phyloP scores from a whole-genome alignment of 2,888 invertebrate species.

The Napeogenes inachia region DNA sequence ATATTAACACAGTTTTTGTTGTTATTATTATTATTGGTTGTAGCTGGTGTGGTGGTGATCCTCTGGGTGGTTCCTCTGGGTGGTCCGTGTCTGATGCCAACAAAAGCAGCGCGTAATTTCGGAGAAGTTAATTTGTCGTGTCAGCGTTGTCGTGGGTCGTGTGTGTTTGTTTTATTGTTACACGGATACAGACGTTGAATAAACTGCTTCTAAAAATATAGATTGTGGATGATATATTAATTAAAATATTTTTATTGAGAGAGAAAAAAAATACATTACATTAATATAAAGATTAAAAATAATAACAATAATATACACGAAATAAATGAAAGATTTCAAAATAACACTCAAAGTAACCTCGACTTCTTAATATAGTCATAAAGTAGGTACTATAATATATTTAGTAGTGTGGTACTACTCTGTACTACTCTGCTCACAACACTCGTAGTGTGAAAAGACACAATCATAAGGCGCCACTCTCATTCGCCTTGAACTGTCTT shows the following conservation, averaged over 20 bases:
- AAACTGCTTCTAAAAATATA: not conserved
- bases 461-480: conserved; percentile 32
- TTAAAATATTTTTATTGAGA: not conserved
- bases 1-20: too few relatives aligned
- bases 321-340: too few relatives aligned
- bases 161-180: conserved; percentile 15
- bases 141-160: conserved; percentile 9
- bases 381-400: too few relatives aligned
- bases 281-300: not conserved
- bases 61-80: conserved; percentile 14
- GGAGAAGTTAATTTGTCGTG: conserved; percentile 22
- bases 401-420: too few relatives aligned
- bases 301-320: not conserved
- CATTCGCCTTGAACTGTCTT: conserved; percentile 61
- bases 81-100: conserved; percentile 25
- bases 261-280: not conserved
- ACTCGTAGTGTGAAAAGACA: conserved; percentile 27
- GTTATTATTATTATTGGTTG: too few relatives aligned
- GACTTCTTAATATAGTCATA: not conserved
- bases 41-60: not conserved
- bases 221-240: not conserved
- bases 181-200: conserved; percentile 12
- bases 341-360: not conserved
- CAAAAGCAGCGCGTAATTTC: conserved; percentile 25
- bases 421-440: not conserved